Evolutionary conservation across 2,888 invertebrate genomes (phyloP), one percentile per base, ranked within the genome.

Genomic region (Lasioglossum lativentre): DNA sequence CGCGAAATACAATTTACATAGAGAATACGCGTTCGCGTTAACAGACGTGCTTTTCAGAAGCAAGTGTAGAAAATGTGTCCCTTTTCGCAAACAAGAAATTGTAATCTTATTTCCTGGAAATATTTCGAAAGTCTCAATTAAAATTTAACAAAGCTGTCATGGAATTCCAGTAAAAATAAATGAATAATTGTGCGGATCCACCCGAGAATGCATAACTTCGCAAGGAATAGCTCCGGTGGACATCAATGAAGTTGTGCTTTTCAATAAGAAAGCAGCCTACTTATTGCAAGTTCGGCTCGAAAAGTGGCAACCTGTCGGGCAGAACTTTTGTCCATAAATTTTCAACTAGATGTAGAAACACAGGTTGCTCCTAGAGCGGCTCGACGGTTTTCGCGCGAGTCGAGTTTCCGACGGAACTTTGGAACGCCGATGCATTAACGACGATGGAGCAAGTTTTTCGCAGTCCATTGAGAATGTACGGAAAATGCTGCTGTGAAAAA

Each of bases 301-400:
- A 66, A 66, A 40, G 56, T 34, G 47, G 68, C 34, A n/a, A 52
- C 16, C 42, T 68, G 47, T 16, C 40, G 14, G 52, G 16, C 74
- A n/a, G 52, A 75, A 86, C 45, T 80, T 85, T 72, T n/a, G 40
- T 78, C 72, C 71, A 56, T 85, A 63, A 84, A 85, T 85, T 85
- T 80, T 71, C 66, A 56, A 75, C n/a, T 45, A 38, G 71, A 84
- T 63, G 19, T 27, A 42, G 76, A 66, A 45, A 75, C 59, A 34
- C 19, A 19, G 23, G 40, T 40, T 34, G 72, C 42, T 76, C 8
- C 14, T 12, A 27, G 19, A 75, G 42, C 16, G 12, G 68, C 16
- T 70, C 34, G 73, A 23, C 38, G 47, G 68, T 30, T 70, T 74
- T 76, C 42, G 16, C 47, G 0, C 8, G 42, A 71, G 56, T 52